Evolutionary conservation across 2,888 invertebrate species (phyloP), one percentile per base, ranked within the genome.

Genomic region (Elegia similella): DNA sequence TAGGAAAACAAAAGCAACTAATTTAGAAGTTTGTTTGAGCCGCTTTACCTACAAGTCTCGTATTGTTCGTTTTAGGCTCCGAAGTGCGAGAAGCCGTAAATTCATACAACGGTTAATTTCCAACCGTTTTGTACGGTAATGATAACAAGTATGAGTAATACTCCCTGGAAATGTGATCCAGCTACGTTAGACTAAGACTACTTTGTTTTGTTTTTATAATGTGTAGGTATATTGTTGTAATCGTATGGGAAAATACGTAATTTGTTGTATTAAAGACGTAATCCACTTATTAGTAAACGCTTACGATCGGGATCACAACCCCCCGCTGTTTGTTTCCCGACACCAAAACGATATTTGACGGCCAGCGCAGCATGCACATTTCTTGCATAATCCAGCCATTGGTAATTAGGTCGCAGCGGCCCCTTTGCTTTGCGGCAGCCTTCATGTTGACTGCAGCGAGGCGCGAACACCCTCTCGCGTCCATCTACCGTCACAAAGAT

Each of bases 291-390:
- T 16, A 32, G 32, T 13, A 13, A 13, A 30, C 30, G 48, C 13
- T 32, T 15, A 32, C 13, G 48, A 13, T 52, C 23, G 17, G 15
- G 29, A 32, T 1, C 13, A 10, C 34, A 42, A 13, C 70, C 76
- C 68, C 90, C 90, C 69, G 88, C 86, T 86, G 88, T 82, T 87
- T 87, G 84, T 87, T 86, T 84, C 80, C 76, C 71, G 67, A 78
- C 70, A 76, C 72, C 72, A 68, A 75, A 76, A 70, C 72, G 72
- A 70, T 66, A 78, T 80, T 86, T 82, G 74, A 70, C 67, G 75
- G 62, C 61, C 80, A 82, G 72, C 76, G 76, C 74, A 77, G 79
- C 83, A 79, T 82, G 73, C 67, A 68, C 67, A 67, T 73, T 75
- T 69, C 80, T 85, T 86, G 84, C 86, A 82, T 88, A 88, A 88